Evolutionary conservation across 1,140 invertebrate species (phyloP).

Genomic region (Micrasema minimum): DNA sequence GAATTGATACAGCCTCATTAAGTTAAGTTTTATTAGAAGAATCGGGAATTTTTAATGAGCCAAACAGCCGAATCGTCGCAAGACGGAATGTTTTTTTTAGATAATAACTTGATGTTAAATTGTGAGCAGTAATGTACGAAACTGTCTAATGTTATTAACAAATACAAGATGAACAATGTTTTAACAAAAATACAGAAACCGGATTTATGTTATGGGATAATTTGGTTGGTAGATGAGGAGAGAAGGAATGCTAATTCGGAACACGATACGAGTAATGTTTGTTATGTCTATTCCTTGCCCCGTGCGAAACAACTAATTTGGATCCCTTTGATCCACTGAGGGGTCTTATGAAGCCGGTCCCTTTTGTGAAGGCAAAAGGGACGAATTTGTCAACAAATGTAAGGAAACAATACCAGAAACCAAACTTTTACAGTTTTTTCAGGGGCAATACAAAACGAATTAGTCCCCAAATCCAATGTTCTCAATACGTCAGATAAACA

Average conservation of each 20-base stretch:
- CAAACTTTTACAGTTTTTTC: constrained; percentile 5
- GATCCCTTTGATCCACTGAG: constrained; percentile 21
- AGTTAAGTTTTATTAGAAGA: too few species aligned
- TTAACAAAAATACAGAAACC: too few species aligned
- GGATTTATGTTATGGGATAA: too few species aligned
- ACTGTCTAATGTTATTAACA: too few species aligned
- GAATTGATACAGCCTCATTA: too few species aligned
- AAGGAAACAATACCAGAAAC: background rate
- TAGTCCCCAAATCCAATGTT: background rate
- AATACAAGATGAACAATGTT: too few species aligned
- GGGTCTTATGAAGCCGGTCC: background rate
- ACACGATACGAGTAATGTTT: constrained; percentile 9
- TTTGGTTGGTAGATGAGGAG: background rate
- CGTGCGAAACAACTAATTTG: constrained; percentile 26
- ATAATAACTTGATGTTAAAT: too few species aligned
- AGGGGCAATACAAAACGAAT: constrained; percentile 11
- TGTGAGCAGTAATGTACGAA: too few species aligned
- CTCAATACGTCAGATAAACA: background rate
- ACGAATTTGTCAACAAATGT: constrained; percentile 16
- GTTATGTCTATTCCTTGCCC: constrained; percentile 3
- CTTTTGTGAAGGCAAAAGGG: background rate
- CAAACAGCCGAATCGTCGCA: too few species aligned
- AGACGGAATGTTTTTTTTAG: too few species aligned
- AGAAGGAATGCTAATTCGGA: constrained; percentile 6
- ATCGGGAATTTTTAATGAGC: too few species aligned